phyloP scores from a whole-genome alignment of 2,113 vertebrate genomes.

The Corythaeola cristata region DNA sequence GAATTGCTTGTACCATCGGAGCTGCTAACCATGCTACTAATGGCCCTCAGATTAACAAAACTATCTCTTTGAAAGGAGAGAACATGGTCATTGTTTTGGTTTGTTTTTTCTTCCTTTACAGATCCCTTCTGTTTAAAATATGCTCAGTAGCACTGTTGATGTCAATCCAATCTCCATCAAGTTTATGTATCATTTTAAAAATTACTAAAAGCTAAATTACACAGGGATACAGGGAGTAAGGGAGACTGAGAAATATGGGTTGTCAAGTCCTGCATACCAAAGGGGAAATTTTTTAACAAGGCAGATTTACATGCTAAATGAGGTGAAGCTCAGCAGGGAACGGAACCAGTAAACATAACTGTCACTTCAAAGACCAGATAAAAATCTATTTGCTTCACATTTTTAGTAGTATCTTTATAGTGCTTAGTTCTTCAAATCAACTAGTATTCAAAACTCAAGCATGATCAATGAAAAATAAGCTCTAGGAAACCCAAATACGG shows the following conservation, averaged over 20 bases:
- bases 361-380: neutral
- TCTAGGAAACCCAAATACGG: neutral
- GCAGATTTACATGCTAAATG: neutral
- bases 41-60: neutral
- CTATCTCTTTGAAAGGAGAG: neutral
- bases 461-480: neutral
- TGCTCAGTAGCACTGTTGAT: neutral
- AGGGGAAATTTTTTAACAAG: neutral
- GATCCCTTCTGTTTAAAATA: neutral
- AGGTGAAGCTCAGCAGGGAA: neutral
- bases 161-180: neutral
- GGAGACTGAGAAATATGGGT: neutral
- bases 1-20: neutral
- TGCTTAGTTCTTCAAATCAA: neutral
- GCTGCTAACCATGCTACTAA: neutral
- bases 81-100: neutral
- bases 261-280: neutral
- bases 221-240: neutral
- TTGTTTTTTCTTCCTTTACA: neutral
- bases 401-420: neutral
- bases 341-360: neutral
- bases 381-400: neutral
- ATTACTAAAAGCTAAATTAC: neutral
- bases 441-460: neutral
- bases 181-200: neutral